These are phyloP conservation scores for Tragelaphus eurycerus DNA, from an alignment of 2,797 vertebrate species.

Conservation along the genomic window DNA sequence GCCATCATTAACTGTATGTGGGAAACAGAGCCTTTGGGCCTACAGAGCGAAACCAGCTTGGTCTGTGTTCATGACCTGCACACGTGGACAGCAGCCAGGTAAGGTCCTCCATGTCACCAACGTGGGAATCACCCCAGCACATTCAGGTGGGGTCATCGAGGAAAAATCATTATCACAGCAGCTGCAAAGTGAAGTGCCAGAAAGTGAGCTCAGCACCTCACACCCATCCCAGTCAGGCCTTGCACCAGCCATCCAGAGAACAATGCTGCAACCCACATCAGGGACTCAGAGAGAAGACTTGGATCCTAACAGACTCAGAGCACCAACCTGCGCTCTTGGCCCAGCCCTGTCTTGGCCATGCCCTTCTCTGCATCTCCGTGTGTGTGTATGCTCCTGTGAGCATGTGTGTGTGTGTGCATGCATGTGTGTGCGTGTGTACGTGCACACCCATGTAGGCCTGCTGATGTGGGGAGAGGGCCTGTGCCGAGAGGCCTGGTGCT, in stretches of 20 bases:
- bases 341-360: not conserved
- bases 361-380: not conserved
- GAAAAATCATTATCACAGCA: not conserved
- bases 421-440: fast-evolving
- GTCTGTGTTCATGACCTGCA: not conserved
- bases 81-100: not conserved
- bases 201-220: not conserved
- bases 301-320: not conserved
- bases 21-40: not conserved
- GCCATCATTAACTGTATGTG: not conserved
- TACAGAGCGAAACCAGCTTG: too few relatives aligned
- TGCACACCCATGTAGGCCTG: too few relatives aligned
- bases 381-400: not conserved
- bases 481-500: not conserved
- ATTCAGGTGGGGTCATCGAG: fast-evolving
- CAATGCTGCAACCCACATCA: not conserved
- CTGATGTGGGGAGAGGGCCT: not conserved
- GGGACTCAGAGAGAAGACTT: not conserved
- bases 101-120: not conserved
- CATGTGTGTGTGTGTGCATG: not conserved
- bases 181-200: not conserved
- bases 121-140: not conserved
- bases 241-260: not conserved
- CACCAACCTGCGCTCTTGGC: not conserved
- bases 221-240: not conserved